Evolutionary conservation across 2,888 invertebrate genomes (phyloP).

Genomic region (Boloria euphrosyne): DNA sequence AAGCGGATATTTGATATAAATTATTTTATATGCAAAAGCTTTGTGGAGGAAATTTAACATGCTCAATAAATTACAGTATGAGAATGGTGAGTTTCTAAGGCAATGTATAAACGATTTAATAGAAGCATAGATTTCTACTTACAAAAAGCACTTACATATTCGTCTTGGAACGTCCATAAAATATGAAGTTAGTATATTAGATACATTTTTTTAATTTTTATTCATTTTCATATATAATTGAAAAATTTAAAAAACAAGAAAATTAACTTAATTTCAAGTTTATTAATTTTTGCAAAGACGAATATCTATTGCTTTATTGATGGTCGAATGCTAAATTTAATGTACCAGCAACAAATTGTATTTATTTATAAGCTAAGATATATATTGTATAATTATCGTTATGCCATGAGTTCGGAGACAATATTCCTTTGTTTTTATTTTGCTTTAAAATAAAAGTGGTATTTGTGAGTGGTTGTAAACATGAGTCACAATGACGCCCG

Average conservation of each 20-base stretch:
- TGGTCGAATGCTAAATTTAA: slow-evolving; percentile 15
- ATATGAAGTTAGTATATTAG: not conserved
- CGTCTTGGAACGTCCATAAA: not conserved
- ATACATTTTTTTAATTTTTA: too few species aligned
- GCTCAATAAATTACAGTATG: slow-evolving; percentile 18
- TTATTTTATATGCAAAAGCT: slow-evolving; percentile 13
- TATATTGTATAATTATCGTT: slow-evolving; percentile 62
- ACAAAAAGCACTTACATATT: not conserved
- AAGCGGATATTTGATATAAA: slow-evolving; percentile 12
- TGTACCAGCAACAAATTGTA: slow-evolving; percentile 49
- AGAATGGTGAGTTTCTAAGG: not conserved
- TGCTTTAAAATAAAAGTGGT: slow-evolving; percentile 76
- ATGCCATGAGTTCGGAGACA: slow-evolving; percentile 76
- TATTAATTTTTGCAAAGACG: slow-evolving; percentile 10
- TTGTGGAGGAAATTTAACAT: slow-evolving; percentile 15
- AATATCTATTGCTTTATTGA: not conserved
- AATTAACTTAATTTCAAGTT: too few species aligned
- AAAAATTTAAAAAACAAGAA: too few species aligned
- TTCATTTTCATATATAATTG: too few species aligned
- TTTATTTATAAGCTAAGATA: slow-evolving; percentile 63
- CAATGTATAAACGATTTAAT: slow-evolving; percentile 11
- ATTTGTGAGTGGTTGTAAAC: slow-evolving; percentile 80
- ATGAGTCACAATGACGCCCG: slow-evolving; percentile 42
- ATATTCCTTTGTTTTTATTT: slow-evolving; percentile 66
- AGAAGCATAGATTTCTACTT: not conserved